These are phyloP conservation scores for Pituophis catenifer DNA, from an alignment of 2,113 vertebrate genomes.

Conservation along the genomic window DNA sequence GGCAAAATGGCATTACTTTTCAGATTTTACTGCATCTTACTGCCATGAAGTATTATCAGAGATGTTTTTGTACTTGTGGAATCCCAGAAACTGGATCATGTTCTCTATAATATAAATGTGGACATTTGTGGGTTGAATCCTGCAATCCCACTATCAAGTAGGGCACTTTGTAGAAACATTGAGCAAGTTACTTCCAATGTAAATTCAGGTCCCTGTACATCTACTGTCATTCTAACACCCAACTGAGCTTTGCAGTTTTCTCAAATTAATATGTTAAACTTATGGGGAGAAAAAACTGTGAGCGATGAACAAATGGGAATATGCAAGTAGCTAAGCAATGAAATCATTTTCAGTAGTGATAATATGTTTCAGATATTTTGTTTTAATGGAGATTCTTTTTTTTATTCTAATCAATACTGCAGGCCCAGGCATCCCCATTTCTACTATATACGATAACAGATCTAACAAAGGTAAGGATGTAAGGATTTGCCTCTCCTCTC, in stretches of 20 bases:
- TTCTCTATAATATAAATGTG: not conserved
- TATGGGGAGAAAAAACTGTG: not conserved
- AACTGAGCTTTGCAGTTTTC: not conserved
- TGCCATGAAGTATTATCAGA: not conserved
- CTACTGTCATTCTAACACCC: not conserved
- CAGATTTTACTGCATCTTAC: not conserved
- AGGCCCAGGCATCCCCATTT: slow-evolving; percentile 78
- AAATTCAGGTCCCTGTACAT: not conserved
- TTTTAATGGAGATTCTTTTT: slow-evolving; percentile 29
- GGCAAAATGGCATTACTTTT: not conserved
- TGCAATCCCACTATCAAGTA: not conserved
- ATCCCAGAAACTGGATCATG: not conserved
- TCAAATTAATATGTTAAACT: not conserved
- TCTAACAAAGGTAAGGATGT: slow-evolving; percentile 65
- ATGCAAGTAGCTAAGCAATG: not conserved
- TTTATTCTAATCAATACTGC: slow-evolving; percentile 34
- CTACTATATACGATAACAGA: slow-evolving; percentile 71
- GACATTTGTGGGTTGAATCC: not conserved
- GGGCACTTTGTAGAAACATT: not conserved
- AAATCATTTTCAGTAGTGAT: not conserved
- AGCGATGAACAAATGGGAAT: not conserved
- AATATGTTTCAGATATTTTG: slow-evolving; percentile 17
- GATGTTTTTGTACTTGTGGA: not conserved
- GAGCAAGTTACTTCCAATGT: not conserved
- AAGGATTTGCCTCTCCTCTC: too few species aligned